Conservation (phyloP, 2,113 vertebrate genomes). For the Pteronura brasiliensis region DNA sequence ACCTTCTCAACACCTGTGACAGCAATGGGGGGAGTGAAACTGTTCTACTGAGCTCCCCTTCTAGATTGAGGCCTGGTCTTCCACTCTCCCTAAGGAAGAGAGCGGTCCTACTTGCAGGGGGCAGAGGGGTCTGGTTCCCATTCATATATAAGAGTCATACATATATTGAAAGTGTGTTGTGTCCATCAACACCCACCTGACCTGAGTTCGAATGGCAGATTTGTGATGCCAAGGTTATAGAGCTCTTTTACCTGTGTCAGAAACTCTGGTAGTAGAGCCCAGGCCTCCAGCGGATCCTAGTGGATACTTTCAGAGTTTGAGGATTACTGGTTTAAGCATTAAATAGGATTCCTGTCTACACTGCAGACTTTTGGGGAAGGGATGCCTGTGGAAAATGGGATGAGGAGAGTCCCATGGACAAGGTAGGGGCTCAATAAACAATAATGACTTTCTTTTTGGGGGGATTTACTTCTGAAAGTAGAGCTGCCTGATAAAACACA, state of each 20-base stretch:
- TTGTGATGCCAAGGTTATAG: not conserved
- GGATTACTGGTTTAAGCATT: not conserved
- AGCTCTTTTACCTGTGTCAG: not conserved
- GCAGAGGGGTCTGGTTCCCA: not conserved
- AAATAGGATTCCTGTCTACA: not conserved
- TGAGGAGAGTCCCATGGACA: not conserved
- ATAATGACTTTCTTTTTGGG: not conserved
- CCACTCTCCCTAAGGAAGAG: not conserved
- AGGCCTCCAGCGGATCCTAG: not conserved
- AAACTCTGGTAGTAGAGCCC: not conserved
- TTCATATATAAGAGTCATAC: not conserved
- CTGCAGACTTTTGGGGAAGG: not conserved
- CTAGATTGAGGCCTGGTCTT: not conserved
- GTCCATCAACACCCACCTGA: not conserved
- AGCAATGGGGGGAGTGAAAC: not conserved
- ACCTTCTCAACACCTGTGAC: not conserved
- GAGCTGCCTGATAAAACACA: not conserved
- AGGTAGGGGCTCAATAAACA: not conserved
- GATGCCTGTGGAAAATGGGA: not conserved
- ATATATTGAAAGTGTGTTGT: not conserved
- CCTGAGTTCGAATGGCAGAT: not conserved
- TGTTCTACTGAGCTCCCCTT: not conserved
- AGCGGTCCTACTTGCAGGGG: not conserved
- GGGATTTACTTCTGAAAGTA: not conserved
- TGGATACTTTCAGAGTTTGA: not conserved